Base-by-base conservation (phyloP, 2,113 vertebrate species). In the Muscicapa adusta region DNA sequence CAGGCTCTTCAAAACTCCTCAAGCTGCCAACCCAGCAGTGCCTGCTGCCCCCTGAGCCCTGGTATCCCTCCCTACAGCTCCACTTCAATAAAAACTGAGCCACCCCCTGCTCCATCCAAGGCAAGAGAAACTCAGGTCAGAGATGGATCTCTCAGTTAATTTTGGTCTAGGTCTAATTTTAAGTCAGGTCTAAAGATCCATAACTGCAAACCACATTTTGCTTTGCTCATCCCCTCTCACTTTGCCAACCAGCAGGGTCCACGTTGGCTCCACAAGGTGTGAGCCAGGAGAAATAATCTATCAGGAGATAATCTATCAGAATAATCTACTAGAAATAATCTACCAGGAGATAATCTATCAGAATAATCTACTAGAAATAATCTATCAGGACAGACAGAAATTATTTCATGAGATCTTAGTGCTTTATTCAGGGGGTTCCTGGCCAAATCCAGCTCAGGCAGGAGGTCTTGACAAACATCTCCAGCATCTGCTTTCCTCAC, bases 21-120 rank as follows among this genome's bases (percentile, higher is more conserved):
- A 4, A 9, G 48, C 1, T 63, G 45, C 53, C 75, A 68, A 0
- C 29, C 15, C 20, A 25, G 12, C 3, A 0, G 18, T 20, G 61
- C 33, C 73, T 17, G 47, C 54, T 80, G 72, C 53, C 56, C 60
- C 61, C 24, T 18, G 10, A 67, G 45, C 60, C 48, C 58, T 36
- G 10, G 7, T 25, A 14, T 2, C 48, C 38, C 43, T 87, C 68
- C 45, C 19, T 10, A 5, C 36, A 36, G 12, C 8, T 29, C 24
- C 24, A 26, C 31, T 42, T 11, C 1, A 19, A 50, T 42, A 60
- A 83, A 81, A 86, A 3, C 24, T 3, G 3, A 56, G 23, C 33
- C 48, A 4, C 34, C 34, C 58, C 8, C 19, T 71, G 51, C 47
- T 31, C 48, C 53, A 17, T 12, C 33, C 58, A 12, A 42, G 43